phyloP scores from a whole-genome alignment of 2,888 invertebrate species.

The Cybosia mesomella region DNA sequence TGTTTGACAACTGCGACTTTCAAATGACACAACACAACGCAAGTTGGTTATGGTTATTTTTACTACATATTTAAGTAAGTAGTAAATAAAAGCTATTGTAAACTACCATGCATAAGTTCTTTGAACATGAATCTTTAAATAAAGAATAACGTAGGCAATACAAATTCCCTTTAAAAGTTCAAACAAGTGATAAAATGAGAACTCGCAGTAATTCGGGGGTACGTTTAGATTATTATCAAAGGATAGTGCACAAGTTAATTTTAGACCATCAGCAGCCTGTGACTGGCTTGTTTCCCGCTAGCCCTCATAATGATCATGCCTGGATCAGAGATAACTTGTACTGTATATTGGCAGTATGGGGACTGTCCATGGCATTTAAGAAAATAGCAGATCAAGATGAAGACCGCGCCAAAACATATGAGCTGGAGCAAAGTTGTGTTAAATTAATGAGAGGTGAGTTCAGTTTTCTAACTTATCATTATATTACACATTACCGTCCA shows the following conservation, averaged over 20 bases:
- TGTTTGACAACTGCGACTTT: slow-evolving; percentile 70
- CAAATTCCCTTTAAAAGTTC: slow-evolving; percentile 19
- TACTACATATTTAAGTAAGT: slow-evolving; percentile 9
- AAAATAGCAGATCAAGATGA: slow-evolving; percentile 99
- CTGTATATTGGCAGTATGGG: slow-evolving; percentile 99
- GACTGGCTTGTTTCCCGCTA: slow-evolving; percentile 98
- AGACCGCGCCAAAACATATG: slow-evolving; percentile 98
- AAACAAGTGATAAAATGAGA: slow-evolving; percentile 87
- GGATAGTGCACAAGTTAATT: slow-evolving; percentile 97
- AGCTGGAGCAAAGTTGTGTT: slow-evolving; percentile 97
- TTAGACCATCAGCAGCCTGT: slow-evolving; percentile 98
- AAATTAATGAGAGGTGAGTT: slow-evolving; percentile 92
- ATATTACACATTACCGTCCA: background rate
- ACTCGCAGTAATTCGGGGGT: slow-evolving; percentile 96
- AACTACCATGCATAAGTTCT: background rate
- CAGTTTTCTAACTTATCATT: background rate
- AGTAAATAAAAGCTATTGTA: slow-evolving; percentile 9
- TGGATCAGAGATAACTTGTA: slow-evolving; percentile 99
- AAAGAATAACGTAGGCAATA: background rate
- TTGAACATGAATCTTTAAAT: slow-evolving; percentile 15
- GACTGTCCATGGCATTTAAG: slow-evolving; percentile 98
- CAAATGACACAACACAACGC: slow-evolving; percentile 74
- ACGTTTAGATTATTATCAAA: slow-evolving; percentile 98
- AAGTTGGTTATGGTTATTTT: background rate
- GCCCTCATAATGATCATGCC: slow-evolving; percentile 95